phyloP scores from a whole-genome alignment of 2,888 invertebrate species.

The Cheilosia variabilis region DNA sequence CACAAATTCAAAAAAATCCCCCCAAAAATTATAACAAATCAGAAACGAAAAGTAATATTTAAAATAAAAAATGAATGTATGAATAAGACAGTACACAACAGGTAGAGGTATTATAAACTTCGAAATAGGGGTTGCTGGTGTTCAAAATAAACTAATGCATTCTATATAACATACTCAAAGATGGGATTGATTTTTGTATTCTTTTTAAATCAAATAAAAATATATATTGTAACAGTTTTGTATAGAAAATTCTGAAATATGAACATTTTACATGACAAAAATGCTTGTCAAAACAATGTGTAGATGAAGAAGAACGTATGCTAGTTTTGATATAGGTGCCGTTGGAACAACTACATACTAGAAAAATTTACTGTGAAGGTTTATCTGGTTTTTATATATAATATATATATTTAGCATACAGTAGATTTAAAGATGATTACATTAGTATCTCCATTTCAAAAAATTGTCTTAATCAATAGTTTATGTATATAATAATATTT shows the following conservation, averaged over 20 bases:
- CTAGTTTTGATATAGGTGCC: slow-evolving; percentile 38
- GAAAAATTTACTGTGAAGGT: slow-evolving; percentile 10
- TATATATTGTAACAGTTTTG: slow-evolving; percentile 2
- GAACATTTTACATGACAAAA: slow-evolving; percentile 47
- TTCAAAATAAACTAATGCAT: slow-evolving; percentile 69
- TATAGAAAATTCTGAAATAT: slow-evolving; percentile 20
- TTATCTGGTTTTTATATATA: neutral
- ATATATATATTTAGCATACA: slow-evolving; percentile 43
- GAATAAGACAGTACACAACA: slow-evolving; percentile 63
- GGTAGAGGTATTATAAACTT: slow-evolving; percentile 58
- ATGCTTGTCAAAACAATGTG: slow-evolving; percentile 46
- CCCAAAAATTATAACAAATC: neutral
- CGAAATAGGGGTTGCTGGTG: slow-evolving; percentile 75
- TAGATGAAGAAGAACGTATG: slow-evolving; percentile 38
- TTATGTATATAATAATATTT: slow-evolving; percentile 15
- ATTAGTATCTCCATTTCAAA: slow-evolving; percentile 20
- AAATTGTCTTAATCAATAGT: slow-evolving; percentile 14
- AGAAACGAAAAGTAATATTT: slow-evolving; percentile 4
- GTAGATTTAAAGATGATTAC: slow-evolving; percentile 25
- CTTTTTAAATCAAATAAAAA: neutral
- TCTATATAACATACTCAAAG: slow-evolving; percentile 62
- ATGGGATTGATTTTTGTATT: slow-evolving; percentile 38
- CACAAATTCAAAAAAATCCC: neutral
- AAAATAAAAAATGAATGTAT: slow-evolving; percentile 53
- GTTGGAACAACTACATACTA: slow-evolving; percentile 59